Percentiles rank a stretch among this genome's conserved stretches.
Evolutionary conservation across 2,888 invertebrate species (phyloP).

Genomic region (Eilema depressum): DNA sequence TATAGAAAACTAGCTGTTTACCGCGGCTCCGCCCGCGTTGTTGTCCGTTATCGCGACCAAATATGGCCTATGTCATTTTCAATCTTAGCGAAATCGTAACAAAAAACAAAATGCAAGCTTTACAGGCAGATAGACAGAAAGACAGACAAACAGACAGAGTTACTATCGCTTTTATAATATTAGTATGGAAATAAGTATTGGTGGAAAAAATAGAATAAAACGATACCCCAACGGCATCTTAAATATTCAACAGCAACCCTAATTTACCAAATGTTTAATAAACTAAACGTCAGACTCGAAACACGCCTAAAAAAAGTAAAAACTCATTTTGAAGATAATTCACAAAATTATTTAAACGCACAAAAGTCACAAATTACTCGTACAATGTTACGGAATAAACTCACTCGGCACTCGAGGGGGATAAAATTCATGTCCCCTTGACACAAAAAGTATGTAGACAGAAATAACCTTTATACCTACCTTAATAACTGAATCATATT

Average conservation of each 20-base stretch:
- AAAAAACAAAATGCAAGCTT: too few relatives aligned
- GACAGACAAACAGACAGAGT: too few relatives aligned
- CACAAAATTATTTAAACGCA: conserved; percentile 17
- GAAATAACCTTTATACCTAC: conserved; percentile 24
- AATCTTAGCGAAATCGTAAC: too few relatives aligned
- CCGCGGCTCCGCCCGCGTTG: too few relatives aligned
- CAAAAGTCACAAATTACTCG: conserved; percentile 12
- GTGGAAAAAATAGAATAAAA: neutral
- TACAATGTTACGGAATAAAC: conserved; percentile 16
- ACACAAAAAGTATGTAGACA: conserved; percentile 15
- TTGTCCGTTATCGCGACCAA: too few relatives aligned
- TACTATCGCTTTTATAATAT: too few relatives aligned
- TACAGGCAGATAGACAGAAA: too few relatives aligned
- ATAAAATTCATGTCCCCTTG: conserved; percentile 12
- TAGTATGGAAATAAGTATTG: too few relatives aligned
- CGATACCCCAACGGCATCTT: neutral
- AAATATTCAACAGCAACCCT: neutral
- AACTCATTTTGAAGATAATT: neutral
- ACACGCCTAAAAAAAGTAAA: neutral
- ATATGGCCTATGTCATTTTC: too few relatives aligned
- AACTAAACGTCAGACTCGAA: neutral
- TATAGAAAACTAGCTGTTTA: too few relatives aligned
- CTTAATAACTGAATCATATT: conserved; percentile 42
- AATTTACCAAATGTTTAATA: neutral
- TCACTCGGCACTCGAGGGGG: conserved; percentile 1